Conservation (phyloP, 2,888 invertebrate genomes). For the Bimastos eiseni region DNA sequence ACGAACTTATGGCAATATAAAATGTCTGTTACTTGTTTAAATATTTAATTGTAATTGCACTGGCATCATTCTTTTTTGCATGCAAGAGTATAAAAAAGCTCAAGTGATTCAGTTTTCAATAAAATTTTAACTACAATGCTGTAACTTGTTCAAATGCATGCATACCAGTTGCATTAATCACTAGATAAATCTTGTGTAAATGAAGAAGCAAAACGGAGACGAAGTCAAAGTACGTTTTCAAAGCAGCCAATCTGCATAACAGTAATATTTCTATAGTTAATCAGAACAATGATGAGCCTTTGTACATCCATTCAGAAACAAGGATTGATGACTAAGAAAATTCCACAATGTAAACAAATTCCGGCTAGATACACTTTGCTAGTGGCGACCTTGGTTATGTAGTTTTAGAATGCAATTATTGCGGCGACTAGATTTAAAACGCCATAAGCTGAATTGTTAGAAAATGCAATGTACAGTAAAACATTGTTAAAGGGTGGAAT, state of each 20-base stretch:
- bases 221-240: background rate
- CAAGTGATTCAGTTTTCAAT: background rate
- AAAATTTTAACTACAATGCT: background rate
- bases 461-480: background rate
- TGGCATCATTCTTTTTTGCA: background rate
- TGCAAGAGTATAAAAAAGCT: background rate
- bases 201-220: background rate
- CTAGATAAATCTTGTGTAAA: background rate
- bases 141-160: background rate
- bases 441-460: background rate
- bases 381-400: background rate
- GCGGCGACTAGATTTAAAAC: background rate
- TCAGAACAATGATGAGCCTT: background rate
- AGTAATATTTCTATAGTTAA: background rate
- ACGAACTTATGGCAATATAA: too few relatives aligned
- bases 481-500: background rate
- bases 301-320: background rate
- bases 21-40: background rate
- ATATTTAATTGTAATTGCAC: background rate
- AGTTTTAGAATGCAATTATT: background rate
- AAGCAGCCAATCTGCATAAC: constrained; percentile 5
- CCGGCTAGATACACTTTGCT: background rate
- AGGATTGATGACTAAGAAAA: background rate
- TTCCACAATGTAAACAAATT: background rate
- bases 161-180: background rate